Evolutionary conservation across 53 echinoderm and acorn worm species (phyloP).

Genomic region (Pentamera pediparva): DNA sequence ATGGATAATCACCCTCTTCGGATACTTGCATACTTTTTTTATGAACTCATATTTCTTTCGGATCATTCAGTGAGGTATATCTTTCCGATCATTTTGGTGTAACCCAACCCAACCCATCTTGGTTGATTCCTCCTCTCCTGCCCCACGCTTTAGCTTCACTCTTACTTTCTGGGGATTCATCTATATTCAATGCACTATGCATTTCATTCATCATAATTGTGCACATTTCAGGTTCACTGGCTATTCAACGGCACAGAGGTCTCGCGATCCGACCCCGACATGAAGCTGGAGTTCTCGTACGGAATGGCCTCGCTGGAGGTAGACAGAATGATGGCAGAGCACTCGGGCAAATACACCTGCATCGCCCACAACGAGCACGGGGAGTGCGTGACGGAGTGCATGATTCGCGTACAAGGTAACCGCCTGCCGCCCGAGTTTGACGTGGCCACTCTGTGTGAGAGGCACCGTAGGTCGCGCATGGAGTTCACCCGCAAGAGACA

Average conservation of each 20-base stretch:
- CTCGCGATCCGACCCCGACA: conserved; percentile 30
- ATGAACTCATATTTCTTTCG: too few species aligned
- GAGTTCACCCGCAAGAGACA: neutral
- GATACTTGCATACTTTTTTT: too few species aligned
- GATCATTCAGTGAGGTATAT: too few species aligned
- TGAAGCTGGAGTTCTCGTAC: conserved; percentile 58
- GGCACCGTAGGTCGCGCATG: conserved; percentile 4
- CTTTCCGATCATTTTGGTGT: too few species aligned
- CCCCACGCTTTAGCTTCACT: too few species aligned
- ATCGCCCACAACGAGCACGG: conserved; percentile 72
- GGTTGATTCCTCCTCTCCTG: too few species aligned
- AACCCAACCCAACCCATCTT: too few species aligned
- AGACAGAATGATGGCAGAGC: conserved; percentile 53
- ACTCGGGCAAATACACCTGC: conserved; percentile 65
- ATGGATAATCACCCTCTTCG: too few species aligned
- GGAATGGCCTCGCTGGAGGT: conserved; percentile 65
- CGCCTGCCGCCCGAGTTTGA: conserved; percentile 12
- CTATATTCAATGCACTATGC: too few species aligned
- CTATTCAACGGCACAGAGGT: conserved; percentile 55
- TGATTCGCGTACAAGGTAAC: conserved; percentile 78
- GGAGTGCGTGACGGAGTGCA: conserved; percentile 71
- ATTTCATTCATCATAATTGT: too few species aligned
- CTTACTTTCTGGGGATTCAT: too few species aligned
- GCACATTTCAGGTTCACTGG: conserved; percentile 42
- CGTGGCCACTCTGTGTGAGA: neutral